Conservation (phyloP, 2,888 invertebrate genomes). For the Meganola albula region DNA sequence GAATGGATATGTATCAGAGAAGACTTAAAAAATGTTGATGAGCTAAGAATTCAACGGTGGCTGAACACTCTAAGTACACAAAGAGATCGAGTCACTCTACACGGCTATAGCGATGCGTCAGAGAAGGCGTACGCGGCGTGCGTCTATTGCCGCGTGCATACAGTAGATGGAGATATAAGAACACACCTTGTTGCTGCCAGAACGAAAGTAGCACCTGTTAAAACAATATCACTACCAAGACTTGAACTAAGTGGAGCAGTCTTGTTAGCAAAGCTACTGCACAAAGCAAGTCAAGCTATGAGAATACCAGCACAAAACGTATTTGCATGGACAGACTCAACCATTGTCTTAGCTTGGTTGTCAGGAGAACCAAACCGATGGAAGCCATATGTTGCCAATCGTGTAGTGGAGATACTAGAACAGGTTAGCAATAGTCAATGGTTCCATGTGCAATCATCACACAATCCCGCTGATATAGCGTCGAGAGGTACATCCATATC, state of each 20-base stretch:
- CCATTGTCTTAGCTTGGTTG: slow-evolving; percentile 1
- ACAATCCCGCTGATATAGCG: slow-evolving; percentile 5
- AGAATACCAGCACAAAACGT: not conserved
- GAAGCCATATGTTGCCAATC: slow-evolving; percentile 1
- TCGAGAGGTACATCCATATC: slow-evolving; percentile 4
- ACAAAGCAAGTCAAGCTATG: slow-evolving; percentile 1
- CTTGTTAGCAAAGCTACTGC: not conserved
- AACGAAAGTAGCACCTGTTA: slow-evolving; percentile 2
- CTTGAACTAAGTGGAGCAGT: slow-evolving; percentile 5
- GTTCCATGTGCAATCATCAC: slow-evolving; percentile 4
- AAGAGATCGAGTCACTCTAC: not conserved
- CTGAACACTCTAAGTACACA: not conserved
- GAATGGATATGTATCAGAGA: slow-evolving; percentile 1
- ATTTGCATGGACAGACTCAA: slow-evolving; percentile 2
- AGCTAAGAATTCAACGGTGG: slow-evolving; percentile 1
- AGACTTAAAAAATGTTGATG: not conserved
- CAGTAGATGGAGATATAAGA: not conserved
- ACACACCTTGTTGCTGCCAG: slow-evolving; percentile 1
- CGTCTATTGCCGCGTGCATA: not conserved
- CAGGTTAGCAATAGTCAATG: slow-evolving; percentile 1
- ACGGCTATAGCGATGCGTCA: slow-evolving; percentile 3
- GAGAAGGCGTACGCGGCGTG: not conserved
- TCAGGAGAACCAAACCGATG: not conserved
- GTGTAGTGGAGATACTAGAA: slow-evolving; percentile 1
- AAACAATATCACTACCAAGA: slow-evolving; percentile 4